These are phyloP conservation scores for Trichonephila clavipes DNA, from an alignment of 1,140 invertebrate species.

Conservation along the genomic window DNA sequence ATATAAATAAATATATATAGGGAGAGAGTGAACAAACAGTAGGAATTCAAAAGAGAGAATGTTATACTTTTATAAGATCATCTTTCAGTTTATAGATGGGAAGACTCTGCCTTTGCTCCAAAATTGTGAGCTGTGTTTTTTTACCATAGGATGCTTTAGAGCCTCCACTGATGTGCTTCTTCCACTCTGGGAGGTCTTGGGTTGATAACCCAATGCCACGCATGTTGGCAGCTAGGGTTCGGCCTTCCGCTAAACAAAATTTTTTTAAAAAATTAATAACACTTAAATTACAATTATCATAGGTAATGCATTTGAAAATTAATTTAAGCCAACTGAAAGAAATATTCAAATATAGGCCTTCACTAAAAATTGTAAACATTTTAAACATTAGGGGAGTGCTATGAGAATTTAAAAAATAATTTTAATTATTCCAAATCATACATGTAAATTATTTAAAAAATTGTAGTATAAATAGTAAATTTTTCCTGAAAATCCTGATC, in stretches of 20 bases:
- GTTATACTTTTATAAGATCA: conserved; percentile 89
- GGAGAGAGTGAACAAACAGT: no score
- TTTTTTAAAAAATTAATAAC: background rate
- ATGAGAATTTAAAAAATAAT: no score
- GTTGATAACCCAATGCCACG: conserved; percentile 90
- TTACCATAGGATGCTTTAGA: conserved; percentile 99
- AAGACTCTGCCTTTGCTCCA: conserved; percentile 97
- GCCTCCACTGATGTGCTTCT: conserved; percentile 98
- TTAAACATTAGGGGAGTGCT: background rate
- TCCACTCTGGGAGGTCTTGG: conserved; percentile 98
- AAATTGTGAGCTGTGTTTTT: conserved; percentile 96
- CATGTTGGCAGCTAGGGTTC: conserved; percentile 88
- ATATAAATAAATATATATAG: no score
- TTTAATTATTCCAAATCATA: no score
- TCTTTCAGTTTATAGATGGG: conserved; percentile 98
- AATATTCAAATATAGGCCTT: background rate
- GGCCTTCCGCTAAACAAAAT: conserved; percentile 83
- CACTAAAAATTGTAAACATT: background rate
- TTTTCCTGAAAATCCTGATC: no score
- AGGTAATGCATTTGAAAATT: background rate
- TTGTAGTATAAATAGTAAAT: no score
- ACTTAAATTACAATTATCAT: no score
- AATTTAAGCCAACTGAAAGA: background rate
- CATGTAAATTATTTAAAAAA: no score
- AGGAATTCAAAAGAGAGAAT: no score